Conservation (phyloP, 2,113 vertebrate species). For the Chinchilla lanigera region DNA sequence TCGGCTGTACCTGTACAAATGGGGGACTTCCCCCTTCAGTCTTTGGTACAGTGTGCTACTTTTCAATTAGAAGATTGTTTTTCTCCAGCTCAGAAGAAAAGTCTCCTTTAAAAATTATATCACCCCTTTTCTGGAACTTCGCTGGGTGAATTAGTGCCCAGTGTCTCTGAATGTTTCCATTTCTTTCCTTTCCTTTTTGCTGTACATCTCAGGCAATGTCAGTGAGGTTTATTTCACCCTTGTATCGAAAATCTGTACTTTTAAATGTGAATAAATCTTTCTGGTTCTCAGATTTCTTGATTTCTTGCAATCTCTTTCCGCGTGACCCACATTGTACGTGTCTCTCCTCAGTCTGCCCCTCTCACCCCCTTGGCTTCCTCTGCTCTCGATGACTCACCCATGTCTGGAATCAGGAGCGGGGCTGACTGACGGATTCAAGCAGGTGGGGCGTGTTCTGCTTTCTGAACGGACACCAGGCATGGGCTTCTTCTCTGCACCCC, state of each 20-base stretch:
- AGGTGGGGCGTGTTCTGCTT: not conserved
- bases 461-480: not conserved
- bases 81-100: not conserved
- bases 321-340: not conserved
- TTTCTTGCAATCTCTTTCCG: not conserved
- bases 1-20: not conserved
- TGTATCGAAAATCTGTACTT: not conserved
- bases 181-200: not conserved
- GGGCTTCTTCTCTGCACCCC: not conserved
- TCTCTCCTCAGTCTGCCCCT: not conserved
- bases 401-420: not conserved
- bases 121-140: not conserved
- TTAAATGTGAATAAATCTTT: not conserved
- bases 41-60: not conserved
- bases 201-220: not conserved
- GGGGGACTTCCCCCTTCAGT: not conserved
- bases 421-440: not conserved
- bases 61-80: slow-evolving; percentile 39
- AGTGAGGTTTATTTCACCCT: not conserved
- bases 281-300: not conserved
- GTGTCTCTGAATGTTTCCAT: not conserved
- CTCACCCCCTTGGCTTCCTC: not conserved
- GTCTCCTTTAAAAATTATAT: not conserved
- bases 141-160: not conserved
- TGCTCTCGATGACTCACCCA: not conserved